These are phyloP conservation scores for Antedon mediterranea DNA, from an alignment of 53 echinoderm and acorn worm genomes.

Conservation along the genomic window DNA sequence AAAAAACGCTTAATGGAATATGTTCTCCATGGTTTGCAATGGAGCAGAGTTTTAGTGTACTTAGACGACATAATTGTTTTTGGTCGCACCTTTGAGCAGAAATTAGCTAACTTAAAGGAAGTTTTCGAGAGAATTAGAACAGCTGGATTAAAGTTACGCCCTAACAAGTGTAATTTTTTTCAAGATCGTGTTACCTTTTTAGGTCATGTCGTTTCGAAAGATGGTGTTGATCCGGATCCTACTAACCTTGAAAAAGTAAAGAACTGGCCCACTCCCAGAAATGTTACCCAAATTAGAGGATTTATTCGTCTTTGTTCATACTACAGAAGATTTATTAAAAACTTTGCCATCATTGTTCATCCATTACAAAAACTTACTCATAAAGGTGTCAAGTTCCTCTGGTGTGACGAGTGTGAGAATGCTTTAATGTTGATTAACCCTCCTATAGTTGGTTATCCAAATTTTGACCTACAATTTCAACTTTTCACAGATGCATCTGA, in stretches of 20 bases:
- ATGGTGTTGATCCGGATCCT: constrained; percentile 39
- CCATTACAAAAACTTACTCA: constrained; percentile 29
- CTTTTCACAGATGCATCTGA: neutral
- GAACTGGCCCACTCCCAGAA: constrained; percentile 18
- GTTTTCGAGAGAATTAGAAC: constrained; percentile 8
- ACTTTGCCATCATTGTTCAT: constrained; percentile 24
- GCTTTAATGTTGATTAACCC: constrained; percentile 23
- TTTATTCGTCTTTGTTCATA: constrained; percentile 42
- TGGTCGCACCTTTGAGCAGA: constrained; percentile 18
- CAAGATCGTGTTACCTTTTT: neutral
- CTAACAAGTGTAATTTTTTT: constrained; percentile 21
- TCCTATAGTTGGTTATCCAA: constrained; percentile 21
- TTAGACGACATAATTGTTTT: constrained; percentile 40
- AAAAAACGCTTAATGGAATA: constrained; percentile 18
- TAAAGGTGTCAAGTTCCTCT: constrained; percentile 25
- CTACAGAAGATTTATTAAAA: constrained; percentile 35
- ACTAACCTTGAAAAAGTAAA: constrained; percentile 18
- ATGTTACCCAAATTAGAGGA: constrained; percentile 18
- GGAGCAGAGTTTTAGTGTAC: constrained; percentile 14
- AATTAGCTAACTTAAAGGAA: constrained; percentile 5
- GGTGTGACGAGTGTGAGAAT: constrained; percentile 39
- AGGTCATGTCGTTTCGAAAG: constrained; percentile 4
- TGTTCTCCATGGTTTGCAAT: constrained; percentile 6
- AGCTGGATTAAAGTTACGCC: constrained; percentile 18
- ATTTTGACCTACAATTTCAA: neutral